These are phyloP conservation scores for Noctua janthina DNA, from an alignment of 2,888 invertebrate genomes.

Conservation along the genomic window DNA sequence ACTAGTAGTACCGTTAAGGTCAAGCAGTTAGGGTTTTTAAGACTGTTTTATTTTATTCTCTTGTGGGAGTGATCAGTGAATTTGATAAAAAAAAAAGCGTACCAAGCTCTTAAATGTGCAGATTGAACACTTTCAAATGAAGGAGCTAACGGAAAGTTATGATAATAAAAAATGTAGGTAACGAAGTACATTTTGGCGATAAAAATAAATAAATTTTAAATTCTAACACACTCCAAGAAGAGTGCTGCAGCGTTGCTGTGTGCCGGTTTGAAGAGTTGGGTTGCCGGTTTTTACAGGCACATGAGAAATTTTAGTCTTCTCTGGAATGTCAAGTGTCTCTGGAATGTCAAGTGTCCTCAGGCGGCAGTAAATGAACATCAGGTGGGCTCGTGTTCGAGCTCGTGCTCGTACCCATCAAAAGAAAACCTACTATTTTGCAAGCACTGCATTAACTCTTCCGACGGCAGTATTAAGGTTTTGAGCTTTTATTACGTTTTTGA, in stretches of 20 bases:
- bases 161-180: too few relatives aligned
- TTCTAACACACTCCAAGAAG: not conserved
- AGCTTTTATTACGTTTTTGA: not conserved
- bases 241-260: slow-evolving; percentile 17
- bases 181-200: not conserved
- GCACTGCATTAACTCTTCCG: not conserved
- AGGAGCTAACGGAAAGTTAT: not conserved
- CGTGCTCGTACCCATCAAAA: not conserved
- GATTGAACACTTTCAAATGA: not conserved
- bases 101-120: not conserved
- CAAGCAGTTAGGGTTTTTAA: not conserved
- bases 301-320: not conserved
- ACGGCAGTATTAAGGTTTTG: not conserved
- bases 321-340: not conserved
- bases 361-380: not conserved
- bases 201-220: not conserved
- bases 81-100: not conserved
- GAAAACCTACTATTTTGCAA: not conserved
- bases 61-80: not conserved
- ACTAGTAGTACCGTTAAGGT: not conserved
- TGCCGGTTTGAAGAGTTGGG: not conserved
- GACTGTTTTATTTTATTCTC: not conserved
- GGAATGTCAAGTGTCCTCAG: too few relatives aligned
- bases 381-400: not conserved
- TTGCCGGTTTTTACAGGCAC: slow-evolving; percentile 11